Conservation (phyloP, 2,888 invertebrate species). For the Diplolepis rosae region DNA sequence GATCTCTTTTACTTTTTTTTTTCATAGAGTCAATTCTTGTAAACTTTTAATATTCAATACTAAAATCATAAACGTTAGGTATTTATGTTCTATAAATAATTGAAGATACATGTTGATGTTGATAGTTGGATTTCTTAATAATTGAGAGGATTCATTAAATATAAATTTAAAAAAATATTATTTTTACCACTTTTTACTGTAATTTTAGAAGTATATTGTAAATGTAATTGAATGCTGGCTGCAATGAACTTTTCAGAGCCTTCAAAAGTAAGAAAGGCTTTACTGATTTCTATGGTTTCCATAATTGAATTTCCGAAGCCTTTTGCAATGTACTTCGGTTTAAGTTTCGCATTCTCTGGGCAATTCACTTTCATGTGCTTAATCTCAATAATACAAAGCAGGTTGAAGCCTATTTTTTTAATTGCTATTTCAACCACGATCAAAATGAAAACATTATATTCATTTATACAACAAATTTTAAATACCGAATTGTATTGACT, state of each 20-base stretch:
- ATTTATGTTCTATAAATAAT: too few relatives aligned
- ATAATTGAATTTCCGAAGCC: slow-evolving; percentile 25
- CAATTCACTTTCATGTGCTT: slow-evolving; percentile 15
- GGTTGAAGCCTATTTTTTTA: background rate
- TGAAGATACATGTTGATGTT: too few relatives aligned
- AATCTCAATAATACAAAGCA: background rate
- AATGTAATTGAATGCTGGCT: background rate
- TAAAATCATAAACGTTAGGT: background rate
- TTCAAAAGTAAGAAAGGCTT: background rate
- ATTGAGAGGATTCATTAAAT: too few relatives aligned
- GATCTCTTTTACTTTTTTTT: background rate
- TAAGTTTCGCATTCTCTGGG: slow-evolving; percentile 1
- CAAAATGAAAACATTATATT: background rate
- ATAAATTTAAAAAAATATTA: too few relatives aligned
- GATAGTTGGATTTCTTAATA: too few relatives aligned
- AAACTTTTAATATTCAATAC: background rate
- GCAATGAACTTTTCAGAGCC: background rate
- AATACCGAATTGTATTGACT: background rate
- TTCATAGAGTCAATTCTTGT: background rate
- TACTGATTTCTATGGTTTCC: slow-evolving; percentile 7
- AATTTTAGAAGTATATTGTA: background rate
- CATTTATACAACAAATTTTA: too few relatives aligned
- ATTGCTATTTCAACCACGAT: background rate
- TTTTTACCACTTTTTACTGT: background rate
- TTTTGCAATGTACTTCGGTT: background rate